phyloP scores from a whole-genome alignment of 2,797 vertebrate species.

The Acanthurus lineatus region DNA sequence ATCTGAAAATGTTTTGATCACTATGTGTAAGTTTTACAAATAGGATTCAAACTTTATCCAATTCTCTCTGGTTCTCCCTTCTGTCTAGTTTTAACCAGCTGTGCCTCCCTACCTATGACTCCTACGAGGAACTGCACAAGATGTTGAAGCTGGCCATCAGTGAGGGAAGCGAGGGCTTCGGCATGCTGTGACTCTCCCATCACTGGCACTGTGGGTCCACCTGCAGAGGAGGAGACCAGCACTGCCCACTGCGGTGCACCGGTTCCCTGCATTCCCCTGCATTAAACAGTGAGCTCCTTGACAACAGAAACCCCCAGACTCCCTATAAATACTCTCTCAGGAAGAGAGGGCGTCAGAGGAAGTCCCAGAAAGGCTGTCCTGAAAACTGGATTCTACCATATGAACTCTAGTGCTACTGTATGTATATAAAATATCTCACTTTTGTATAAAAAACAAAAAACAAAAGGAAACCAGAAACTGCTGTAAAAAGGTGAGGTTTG shows the following conservation, averaged over 20 bases:
- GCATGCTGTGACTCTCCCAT: conserved; percentile 92
- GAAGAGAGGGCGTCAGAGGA: conserved; percentile 50
- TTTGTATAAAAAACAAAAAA: conserved; percentile 49
- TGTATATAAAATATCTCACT: conserved; percentile 74
- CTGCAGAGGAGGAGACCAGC: conserved; percentile 30
- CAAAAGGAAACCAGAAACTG: conserved; percentile 29
- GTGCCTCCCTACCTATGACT: conserved; percentile 99
- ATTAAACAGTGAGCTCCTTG: conserved; percentile 34
- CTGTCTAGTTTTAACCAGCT: conserved; percentile 97
- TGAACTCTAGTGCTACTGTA: conserved; percentile 64
- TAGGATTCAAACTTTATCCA: background rate
- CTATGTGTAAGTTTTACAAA: background rate
- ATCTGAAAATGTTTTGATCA: background rate
- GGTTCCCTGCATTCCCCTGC: conserved; percentile 37
- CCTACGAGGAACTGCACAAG: conserved; percentile 98
- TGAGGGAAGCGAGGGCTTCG: conserved; percentile 98
- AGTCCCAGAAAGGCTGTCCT: conserved; percentile 46
- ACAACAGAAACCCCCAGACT: conserved; percentile 27
- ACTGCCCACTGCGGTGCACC: conserved; percentile 21
- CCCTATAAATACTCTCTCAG: conserved; percentile 50
- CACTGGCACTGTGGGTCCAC: conserved; percentile 45
- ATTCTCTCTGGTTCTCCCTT: conserved; percentile 3
- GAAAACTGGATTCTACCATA: conserved; percentile 38
- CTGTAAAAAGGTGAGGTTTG: conserved; percentile 39
- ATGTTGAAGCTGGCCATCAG: conserved; percentile 99